Conservation (phyloP, 2,797 vertebrate species). For the Knipowitschia caucasica region DNA sequence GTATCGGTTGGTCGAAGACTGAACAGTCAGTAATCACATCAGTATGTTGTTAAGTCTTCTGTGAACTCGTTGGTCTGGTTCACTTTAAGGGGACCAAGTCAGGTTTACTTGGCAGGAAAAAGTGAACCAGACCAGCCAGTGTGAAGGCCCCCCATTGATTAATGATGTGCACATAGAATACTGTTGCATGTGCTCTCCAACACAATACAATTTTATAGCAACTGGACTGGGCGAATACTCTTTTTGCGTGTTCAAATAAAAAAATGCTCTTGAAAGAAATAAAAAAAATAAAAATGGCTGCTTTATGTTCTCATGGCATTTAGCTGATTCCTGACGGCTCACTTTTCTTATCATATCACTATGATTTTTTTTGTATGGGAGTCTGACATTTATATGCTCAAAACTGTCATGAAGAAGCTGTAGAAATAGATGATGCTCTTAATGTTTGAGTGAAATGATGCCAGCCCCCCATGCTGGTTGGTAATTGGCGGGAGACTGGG, state of each 20-base stretch:
- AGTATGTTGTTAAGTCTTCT: slow-evolving; percentile 43
- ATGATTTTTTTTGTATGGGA: slow-evolving; percentile 30
- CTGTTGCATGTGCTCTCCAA: neutral
- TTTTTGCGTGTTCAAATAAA: slow-evolving; percentile 31
- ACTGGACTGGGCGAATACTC: too few species aligned
- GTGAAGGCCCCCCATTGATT: too few species aligned
- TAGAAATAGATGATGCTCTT: slow-evolving; percentile 35
- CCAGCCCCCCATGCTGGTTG: slow-evolving; percentile 68
- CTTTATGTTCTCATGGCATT: slow-evolving; percentile 27
- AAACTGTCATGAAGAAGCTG: slow-evolving; percentile 37
- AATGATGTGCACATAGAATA: too few species aligned
- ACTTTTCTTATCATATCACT: slow-evolving; percentile 24
- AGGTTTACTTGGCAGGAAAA: too few species aligned
- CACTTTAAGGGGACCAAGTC: too few species aligned
- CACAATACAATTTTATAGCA: neutral
- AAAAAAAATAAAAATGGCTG: slow-evolving; percentile 28
- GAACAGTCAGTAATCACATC: slow-evolving; percentile 56
- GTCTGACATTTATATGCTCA: slow-evolving; percentile 34
- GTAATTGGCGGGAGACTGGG: slow-evolving; percentile 82
- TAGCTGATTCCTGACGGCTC: slow-evolving; percentile 19
- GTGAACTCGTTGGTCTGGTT: slow-evolving; percentile 56
- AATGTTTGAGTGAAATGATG: slow-evolving; percentile 53
- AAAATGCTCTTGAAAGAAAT: slow-evolving; percentile 32
- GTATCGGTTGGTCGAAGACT: slow-evolving; percentile 53
- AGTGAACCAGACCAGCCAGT: too few species aligned